These are phyloP conservation scores for Pterophyllum scalare DNA, from an alignment of 2,113 vertebrate genomes.

Conservation along the genomic window DNA sequence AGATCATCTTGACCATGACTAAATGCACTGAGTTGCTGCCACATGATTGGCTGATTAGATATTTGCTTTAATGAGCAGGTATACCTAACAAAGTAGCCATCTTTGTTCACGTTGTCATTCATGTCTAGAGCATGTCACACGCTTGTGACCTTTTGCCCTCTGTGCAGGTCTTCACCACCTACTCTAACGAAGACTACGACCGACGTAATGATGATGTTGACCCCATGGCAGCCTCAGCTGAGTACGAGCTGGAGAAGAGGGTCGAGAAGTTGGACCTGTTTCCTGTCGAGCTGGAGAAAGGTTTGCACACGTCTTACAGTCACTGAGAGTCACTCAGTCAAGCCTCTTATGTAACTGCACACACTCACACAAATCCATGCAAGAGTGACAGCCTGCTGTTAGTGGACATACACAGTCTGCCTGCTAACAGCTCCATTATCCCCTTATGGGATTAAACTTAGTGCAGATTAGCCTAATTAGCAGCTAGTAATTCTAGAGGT, in stretches of 20 bases:
- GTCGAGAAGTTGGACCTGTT: constrained; percentile 96
- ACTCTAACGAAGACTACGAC: constrained; percentile 95
- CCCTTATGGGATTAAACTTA: constrained; percentile 69
- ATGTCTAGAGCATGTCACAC: rapidly evolving
- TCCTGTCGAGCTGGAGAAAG: constrained; percentile 96
- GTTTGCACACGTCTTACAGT: constrained; percentile 66
- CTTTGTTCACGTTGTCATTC: rapidly evolving
- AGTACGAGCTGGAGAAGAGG: constrained; percentile 96
- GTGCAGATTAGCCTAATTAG: constrained; percentile 75
- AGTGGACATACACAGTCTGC: constrained; percentile 20
- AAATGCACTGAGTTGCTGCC: background rate
- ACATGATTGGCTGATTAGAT: background rate
- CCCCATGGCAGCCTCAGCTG: constrained; percentile 95
- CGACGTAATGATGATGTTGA: constrained; percentile 96
- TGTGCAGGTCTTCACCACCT: constrained; percentile 93
- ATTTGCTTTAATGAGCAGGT: background rate
- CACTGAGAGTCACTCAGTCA: constrained; percentile 54
- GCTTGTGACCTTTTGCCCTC: constrained; percentile 8
- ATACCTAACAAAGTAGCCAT: background rate
- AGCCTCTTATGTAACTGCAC: constrained; percentile 50
- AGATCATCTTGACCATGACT: background rate
- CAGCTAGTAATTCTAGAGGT: constrained; percentile 46
- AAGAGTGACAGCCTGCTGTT: constrained; percentile 11
- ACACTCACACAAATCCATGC: constrained; percentile 13
- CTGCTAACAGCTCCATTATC: constrained; percentile 58